Evolutionary conservation across 2,797 vertebrate species (phyloP).

Genomic region (Eulemur coronatus): DNA sequence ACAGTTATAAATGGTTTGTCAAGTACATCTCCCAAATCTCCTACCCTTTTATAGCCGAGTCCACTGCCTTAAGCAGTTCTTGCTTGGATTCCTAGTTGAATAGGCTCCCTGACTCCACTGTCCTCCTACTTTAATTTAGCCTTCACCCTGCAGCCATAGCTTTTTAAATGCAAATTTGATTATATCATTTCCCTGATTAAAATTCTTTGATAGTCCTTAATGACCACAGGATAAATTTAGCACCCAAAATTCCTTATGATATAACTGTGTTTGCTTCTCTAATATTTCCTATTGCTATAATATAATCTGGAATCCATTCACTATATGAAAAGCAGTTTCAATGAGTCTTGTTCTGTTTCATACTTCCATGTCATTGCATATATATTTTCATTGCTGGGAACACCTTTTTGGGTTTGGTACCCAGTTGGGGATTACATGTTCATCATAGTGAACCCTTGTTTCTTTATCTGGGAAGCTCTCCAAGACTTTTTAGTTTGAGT

Average conservation of each 20-base stretch:
- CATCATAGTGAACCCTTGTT: not conserved
- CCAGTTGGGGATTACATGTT: not conserved
- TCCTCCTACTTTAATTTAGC: not conserved
- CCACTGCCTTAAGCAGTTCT: not conserved
- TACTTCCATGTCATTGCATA: not conserved
- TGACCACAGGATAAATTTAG: not conserved
- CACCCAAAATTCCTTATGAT: not conserved
- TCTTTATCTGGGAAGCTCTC: not conserved
- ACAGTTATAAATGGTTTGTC: not conserved
- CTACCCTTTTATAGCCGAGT: not conserved
- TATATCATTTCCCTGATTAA: conserved; percentile 14
- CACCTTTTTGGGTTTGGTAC: not conserved
- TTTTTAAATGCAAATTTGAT: conserved; percentile 38
- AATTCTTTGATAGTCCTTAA: not conserved
- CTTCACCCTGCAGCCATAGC: not conserved
- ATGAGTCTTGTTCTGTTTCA: not conserved
- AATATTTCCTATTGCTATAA: not conserved
- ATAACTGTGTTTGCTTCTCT: not conserved
- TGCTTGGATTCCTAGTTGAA: not conserved
- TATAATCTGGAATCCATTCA: not conserved
- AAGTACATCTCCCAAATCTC: not conserved
- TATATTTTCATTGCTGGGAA: not conserved
- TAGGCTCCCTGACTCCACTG: not conserved
- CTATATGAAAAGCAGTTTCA: not conserved
- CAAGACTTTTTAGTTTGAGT: not conserved